Conservation (phyloP, 2,888 invertebrate genomes). For the Deladenus siricidicola region DNA sequence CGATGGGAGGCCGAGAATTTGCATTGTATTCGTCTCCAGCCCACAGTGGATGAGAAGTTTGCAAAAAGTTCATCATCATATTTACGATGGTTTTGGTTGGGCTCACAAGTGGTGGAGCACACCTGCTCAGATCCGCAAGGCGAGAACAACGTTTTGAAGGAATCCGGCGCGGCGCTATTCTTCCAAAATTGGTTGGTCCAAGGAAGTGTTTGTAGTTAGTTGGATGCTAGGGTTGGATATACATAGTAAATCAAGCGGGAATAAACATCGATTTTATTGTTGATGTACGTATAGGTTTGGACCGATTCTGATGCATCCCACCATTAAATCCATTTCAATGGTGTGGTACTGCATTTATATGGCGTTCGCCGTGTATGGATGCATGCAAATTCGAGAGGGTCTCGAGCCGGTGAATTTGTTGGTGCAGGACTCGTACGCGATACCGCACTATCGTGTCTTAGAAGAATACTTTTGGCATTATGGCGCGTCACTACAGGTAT, state of each 20-base stretch:
- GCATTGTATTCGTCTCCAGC: constrained; percentile 35
- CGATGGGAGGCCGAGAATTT: constrained; percentile 41
- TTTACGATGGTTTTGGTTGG: constrained; percentile 25
- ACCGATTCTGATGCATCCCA: constrained; percentile 51
- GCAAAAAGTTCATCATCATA: background rate
- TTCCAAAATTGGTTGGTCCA: constrained; percentile 45
- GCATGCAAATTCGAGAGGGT: constrained; percentile 38
- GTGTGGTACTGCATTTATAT: constrained; percentile 51
- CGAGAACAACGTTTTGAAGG: constrained; percentile 29
- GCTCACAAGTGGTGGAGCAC: constrained; percentile 9
- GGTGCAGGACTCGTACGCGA: constrained; percentile 50
- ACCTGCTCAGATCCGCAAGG: constrained; percentile 20
- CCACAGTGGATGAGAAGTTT: constrained; percentile 27
- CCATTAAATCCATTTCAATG: constrained; percentile 39
- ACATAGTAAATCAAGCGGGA: background rate
- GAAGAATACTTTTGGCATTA: constrained; percentile 52
- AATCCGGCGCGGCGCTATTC: constrained; percentile 40
- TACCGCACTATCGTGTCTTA: constrained; percentile 44
- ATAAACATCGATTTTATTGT: too few relatives aligned
- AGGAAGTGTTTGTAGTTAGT: background rate
- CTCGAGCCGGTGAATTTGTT: constrained; percentile 51
- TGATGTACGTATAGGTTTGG: too few relatives aligned
- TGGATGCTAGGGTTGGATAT: background rate
- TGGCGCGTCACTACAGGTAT: constrained; percentile 48
- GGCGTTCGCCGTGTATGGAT: constrained; percentile 48